Evolutionary conservation across 2,797 vertebrate genomes (phyloP).

Genomic region (Podargus strigoides): DNA sequence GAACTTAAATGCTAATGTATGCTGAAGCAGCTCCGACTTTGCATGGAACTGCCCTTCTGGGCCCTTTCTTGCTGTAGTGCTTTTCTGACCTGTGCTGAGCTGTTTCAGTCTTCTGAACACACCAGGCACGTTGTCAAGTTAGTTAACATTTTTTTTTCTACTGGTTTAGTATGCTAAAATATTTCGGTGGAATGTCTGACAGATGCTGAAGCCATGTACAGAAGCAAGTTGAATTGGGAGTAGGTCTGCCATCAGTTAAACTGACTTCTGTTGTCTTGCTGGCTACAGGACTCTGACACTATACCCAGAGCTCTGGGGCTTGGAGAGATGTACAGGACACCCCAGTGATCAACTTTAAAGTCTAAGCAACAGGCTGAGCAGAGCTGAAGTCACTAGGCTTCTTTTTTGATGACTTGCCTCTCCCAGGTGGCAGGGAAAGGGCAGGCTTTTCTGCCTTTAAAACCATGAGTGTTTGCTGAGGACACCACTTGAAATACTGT

Average conservation of each 20-base stretch:
- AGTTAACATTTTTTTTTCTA: neutral
- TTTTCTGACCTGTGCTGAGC: neutral
- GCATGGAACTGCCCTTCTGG: neutral
- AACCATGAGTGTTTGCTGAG: neutral
- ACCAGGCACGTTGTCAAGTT: neutral
- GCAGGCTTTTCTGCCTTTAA: neutral
- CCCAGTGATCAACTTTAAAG: neutral
- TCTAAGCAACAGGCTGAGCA: neutral
- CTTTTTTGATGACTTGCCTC: neutral
- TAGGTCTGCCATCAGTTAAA: neutral
- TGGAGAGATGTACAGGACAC: neutral
- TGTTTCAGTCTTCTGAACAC: neutral
- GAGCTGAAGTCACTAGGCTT: neutral
- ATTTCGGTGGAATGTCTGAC: neutral
- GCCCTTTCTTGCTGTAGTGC: neutral
- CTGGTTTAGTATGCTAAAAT: neutral
- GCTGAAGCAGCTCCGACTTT: neutral
- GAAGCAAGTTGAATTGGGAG: neutral
- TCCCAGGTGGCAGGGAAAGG: neutral
- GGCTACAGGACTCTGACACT: neutral
- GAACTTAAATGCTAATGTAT: neutral
- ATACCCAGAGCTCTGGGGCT: neutral
- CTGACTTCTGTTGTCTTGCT: neutral
- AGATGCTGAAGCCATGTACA: neutral
- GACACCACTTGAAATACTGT: neutral